phyloP scores from a whole-genome alignment of 2,888 invertebrate species.

The Lithophane socia region DNA sequence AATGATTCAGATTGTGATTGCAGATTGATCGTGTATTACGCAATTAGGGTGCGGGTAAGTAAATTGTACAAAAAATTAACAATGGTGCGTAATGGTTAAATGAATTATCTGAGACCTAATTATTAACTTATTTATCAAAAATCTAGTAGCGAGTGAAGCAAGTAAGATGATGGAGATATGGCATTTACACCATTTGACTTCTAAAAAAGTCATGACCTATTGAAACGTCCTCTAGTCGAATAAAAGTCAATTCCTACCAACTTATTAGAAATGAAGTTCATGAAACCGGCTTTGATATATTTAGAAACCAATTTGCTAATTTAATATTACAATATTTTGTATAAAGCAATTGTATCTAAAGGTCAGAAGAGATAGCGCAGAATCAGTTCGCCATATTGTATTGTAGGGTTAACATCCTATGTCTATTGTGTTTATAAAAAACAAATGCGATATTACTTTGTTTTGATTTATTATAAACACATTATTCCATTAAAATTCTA shows the following conservation, averaged over 20 bases:
- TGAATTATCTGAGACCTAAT: neutral
- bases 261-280: slow-evolving; percentile 13
- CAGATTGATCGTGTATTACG: too few relatives aligned
- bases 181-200: neutral
- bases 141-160: neutral
- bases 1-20: too few relatives aligned
- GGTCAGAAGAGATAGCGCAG: slow-evolving; percentile 53
- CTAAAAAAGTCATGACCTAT: slow-evolving; percentile 6
- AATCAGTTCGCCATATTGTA: slow-evolving; percentile 51
- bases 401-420: slow-evolving; percentile 41
- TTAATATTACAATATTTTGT: slow-evolving; percentile 33
- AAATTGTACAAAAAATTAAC: neutral
- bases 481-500: neutral
- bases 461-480: slow-evolving; percentile 13
- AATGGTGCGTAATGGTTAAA: neutral
- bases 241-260: slow-evolving; percentile 10
- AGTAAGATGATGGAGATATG: neutral
- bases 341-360: slow-evolving; percentile 34
- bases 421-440: slow-evolving; percentile 13
- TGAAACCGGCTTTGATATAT: slow-evolving; percentile 3
- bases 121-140: neutral
- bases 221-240: slow-evolving; percentile 13
- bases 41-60: neutral
- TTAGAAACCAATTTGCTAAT: slow-evolving; percentile 33
- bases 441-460: slow-evolving; percentile 19